phyloP scores from a whole-genome alignment of 2,113 vertebrate species.

The Limanda limanda region DNA sequence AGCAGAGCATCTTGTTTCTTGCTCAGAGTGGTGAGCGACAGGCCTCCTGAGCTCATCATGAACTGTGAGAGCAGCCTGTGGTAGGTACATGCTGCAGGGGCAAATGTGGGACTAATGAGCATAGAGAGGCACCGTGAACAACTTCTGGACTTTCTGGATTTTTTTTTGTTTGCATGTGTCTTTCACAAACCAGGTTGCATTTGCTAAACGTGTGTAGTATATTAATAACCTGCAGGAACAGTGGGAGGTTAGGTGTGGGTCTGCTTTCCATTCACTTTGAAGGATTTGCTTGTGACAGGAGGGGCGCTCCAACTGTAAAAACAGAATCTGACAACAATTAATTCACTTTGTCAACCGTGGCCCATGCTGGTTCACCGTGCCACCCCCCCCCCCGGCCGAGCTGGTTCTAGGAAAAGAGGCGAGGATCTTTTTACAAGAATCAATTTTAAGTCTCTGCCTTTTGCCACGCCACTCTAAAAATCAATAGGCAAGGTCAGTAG shows the following conservation, averaged over 20 bases:
- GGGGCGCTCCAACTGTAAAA: no score
- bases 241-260: neutral
- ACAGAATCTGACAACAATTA: neutral
- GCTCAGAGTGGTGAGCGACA: neutral
- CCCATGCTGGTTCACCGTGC: neutral
- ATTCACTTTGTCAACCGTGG: neutral
- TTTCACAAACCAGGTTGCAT: slow-evolving; percentile 1
- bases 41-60: neutral
- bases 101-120: slow-evolving; percentile 51
- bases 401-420: neutral
- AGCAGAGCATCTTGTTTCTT: slow-evolving; percentile 4
- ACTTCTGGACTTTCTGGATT: slow-evolving; percentile 13
- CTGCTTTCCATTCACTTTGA: slow-evolving; percentile 4
- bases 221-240: slow-evolving; percentile 27
- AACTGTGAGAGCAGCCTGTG: slow-evolving; percentile 18
- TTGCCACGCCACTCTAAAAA: neutral
- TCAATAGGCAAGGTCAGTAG: neutral
- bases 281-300: neutral
- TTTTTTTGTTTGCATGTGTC: neutral
- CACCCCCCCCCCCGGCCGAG: neutral
- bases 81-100: slow-evolving; percentile 27
- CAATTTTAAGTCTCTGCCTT: neutral
- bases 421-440: neutral
- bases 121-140: slow-evolving; percentile 21
- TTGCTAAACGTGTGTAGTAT: slow-evolving; percentile 2